Percentiles rank a stretch among this genome's conserved stretches.
Evolutionary conservation across 2,113 vertebrate genomes (phyloP).

Genomic region (Blennius ocellaris): DNA sequence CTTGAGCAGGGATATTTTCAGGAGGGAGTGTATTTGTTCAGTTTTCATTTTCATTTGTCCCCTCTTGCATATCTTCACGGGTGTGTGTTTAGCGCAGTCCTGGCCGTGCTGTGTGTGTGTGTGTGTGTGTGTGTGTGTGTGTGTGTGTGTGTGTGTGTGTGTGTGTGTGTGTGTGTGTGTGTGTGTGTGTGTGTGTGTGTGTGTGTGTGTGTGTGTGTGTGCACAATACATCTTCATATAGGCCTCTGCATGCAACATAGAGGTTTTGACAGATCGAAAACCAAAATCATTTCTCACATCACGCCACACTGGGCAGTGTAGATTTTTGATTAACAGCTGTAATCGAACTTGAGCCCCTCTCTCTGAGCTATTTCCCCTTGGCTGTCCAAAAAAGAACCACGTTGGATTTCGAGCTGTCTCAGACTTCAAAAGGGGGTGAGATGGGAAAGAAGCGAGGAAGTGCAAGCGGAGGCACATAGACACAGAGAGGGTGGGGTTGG

Average conservation of each 20-base stretch:
- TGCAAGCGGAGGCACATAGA: constrained; percentile 67
- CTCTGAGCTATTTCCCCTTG: constrained; percentile 72
- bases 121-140: too few relatives aligned
- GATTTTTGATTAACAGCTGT: constrained; percentile 77
- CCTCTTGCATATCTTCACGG: constrained; percentile 49
- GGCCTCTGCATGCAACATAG: constrained; percentile 45
- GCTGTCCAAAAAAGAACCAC: constrained; percentile 69
- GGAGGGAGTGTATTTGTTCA: constrained; percentile 23
- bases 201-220: constrained; percentile 5
- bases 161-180: too few relatives aligned
- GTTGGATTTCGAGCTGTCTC: constrained; percentile 73
- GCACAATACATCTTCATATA: constrained; percentile 61
- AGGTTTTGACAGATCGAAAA: constrained; percentile 69
- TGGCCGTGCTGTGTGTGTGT: background rate
- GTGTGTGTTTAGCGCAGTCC: constrained; percentile 16
- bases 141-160: too few relatives aligned
- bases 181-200: too few relatives aligned
- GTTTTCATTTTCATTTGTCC: constrained; percentile 57
- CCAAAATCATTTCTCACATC: constrained; percentile 74
- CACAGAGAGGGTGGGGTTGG: constrained; percentile 36
- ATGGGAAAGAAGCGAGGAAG: constrained; percentile 68
- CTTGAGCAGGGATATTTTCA: constrained; percentile 34
- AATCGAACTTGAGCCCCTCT: constrained; percentile 76
- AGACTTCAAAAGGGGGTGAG: constrained; percentile 74
- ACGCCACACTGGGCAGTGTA: constrained; percentile 61